These are phyloP conservation scores for Perizoma flavofasciatum DNA, from an alignment of 2,888 invertebrate species.

Conservation along the genomic window DNA sequence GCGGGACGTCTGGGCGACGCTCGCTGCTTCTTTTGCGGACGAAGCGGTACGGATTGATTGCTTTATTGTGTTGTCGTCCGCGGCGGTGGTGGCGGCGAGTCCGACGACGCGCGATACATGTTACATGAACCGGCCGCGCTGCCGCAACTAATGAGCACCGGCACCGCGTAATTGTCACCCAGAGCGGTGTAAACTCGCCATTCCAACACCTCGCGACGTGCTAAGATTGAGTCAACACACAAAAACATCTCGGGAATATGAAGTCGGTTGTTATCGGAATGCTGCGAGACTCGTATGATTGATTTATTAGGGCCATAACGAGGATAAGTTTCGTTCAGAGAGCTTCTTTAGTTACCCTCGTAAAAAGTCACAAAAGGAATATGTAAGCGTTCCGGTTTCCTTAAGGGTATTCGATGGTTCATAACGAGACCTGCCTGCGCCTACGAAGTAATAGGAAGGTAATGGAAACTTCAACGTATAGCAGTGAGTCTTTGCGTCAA, in stretches of 20 bases:
- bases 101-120: constrained; percentile 75
- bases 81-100: constrained; percentile 49
- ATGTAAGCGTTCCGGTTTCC: constrained; percentile 27
- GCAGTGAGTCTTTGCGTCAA: constrained; percentile 53
- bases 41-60: constrained; percentile 74
- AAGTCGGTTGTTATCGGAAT: constrained; percentile 55
- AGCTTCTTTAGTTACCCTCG: constrained; percentile 42
- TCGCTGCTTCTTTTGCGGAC: constrained; percentile 65
- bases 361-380: constrained; percentile 38
- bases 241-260: constrained; percentile 61
- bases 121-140: constrained; percentile 75
- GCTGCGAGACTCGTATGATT: constrained; percentile 51
- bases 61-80: constrained; percentile 74
- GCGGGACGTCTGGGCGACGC: constrained; percentile 47
- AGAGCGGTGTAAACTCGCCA: constrained; percentile 52
- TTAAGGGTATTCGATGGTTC: constrained; percentile 27
- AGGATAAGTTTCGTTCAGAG: constrained; percentile 48
- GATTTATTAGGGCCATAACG: constrained; percentile 61
- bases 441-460: constrained; percentile 43
- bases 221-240: constrained; percentile 61
- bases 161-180: constrained; percentile 73
- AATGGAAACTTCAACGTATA: constrained; percentile 44
- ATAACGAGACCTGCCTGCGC: constrained; percentile 23
- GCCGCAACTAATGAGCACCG: constrained; percentile 73
- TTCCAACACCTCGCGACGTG: constrained; percentile 49